Percentiles rank a stretch among this genome's conserved stretches.
Evolutionary conservation across 1,140 invertebrate species (phyloP).

Genomic region (Piezodorus guildinii): DNA sequence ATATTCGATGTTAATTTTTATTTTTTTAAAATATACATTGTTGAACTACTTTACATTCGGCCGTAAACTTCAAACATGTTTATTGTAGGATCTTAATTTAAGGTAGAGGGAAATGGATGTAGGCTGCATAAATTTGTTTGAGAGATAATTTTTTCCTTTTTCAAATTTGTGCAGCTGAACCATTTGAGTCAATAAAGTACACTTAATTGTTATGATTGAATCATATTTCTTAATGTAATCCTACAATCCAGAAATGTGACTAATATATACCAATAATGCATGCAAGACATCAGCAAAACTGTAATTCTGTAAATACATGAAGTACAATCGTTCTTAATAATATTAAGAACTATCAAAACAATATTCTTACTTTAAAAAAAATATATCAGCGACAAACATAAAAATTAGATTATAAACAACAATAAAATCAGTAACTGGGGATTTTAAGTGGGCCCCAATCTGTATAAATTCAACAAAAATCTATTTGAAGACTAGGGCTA

Average conservation of each 20-base stretch:
- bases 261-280: slow-evolving; percentile 33
- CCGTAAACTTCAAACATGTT: too few species aligned
- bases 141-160: background rate
- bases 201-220: slow-evolving; percentile 28
- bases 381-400: slow-evolving; percentile 26
- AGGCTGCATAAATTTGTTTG: slow-evolving; percentile 10
- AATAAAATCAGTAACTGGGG: slow-evolving; percentile 29
- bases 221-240: slow-evolving; percentile 31
- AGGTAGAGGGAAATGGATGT: background rate
- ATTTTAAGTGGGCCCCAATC: slow-evolving; percentile 28
- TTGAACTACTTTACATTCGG: too few species aligned
- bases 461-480: slow-evolving; percentile 15
- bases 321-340: slow-evolving; percentile 31
- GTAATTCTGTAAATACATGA: slow-evolving; percentile 30
- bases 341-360: slow-evolving; percentile 29
- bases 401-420: slow-evolving; percentile 24
- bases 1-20: too few species aligned
- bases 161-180: background rate
- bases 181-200: slow-evolving; percentile 12
- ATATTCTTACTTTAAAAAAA: slow-evolving; percentile 27
- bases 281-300: slow-evolving; percentile 32
- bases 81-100: too few species aligned
- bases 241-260: slow-evolving; percentile 32
- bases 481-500: slow-evolving; percentile 17
- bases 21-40: too few species aligned